These are phyloP conservation scores for Epizoanthus stellaris DNA, from an alignment of 92 coral and sea anemone species.

Conservation along the genomic window DNA sequence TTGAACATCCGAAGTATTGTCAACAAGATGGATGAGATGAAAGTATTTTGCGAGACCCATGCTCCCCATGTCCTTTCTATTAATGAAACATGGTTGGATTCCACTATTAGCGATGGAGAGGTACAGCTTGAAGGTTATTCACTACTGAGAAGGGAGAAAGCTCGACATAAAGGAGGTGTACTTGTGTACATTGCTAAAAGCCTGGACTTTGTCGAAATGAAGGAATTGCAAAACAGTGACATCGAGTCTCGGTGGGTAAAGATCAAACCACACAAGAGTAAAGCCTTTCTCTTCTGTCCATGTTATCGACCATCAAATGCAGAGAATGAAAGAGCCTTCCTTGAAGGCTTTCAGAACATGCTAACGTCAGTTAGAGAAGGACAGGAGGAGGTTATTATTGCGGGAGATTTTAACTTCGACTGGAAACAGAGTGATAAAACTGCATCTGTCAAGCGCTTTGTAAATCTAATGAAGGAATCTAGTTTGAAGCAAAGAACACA, in stretches of 20 bases:
- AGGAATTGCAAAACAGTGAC: constrained; percentile 40
- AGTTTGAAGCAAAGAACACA: constrained; percentile 39
- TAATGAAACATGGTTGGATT: constrained; percentile 57
- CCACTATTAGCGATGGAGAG: constrained; percentile 48
- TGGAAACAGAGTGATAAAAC: constrained; percentile 45
- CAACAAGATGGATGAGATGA: constrained; percentile 54
- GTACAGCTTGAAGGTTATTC: constrained; percentile 46
- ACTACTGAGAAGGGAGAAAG: constrained; percentile 48
- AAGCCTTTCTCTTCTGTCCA: constrained; percentile 53
- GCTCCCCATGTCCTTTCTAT: constrained; percentile 48
- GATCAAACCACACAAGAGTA: constrained; percentile 51
- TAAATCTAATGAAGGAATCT: constrained; percentile 34
- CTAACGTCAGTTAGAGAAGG: not conserved
- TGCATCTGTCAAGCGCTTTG: constrained; percentile 38
- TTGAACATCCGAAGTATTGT: constrained; percentile 52
- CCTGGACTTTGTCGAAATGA: constrained; percentile 17
- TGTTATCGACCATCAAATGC: constrained; percentile 61
- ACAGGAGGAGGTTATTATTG: constrained; percentile 23
- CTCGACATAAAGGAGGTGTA: constrained; percentile 52
- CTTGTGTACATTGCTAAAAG: constrained; percentile 40
- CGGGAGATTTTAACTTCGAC: constrained; percentile 43
- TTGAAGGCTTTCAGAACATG: constrained; percentile 46
- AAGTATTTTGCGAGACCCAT: constrained; percentile 51
- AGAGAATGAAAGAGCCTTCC: constrained; percentile 39
- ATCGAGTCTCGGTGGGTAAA: constrained; percentile 50